Conservation (phyloP, 2,888 invertebrate genomes). For the Cremastinae sp. region DNA sequence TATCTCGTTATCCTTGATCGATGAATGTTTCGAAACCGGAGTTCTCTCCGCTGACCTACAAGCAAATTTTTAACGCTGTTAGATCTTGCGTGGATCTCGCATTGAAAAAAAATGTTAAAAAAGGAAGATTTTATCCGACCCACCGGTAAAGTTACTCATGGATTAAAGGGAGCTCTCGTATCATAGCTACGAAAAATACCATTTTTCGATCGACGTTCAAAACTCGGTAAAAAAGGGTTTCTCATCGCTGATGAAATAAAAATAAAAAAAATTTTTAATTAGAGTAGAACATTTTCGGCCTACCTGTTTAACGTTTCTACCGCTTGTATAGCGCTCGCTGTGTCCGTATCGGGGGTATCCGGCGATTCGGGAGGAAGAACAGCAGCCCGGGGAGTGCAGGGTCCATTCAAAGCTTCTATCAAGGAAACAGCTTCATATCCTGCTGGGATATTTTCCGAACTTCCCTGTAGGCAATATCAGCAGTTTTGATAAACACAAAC, state of each 20-base stretch:
- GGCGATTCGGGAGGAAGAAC: conserved; percentile 80
- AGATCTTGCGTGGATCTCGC: background rate
- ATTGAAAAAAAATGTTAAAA: background rate
- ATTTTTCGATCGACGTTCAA: conserved; percentile 6
- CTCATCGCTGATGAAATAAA: background rate
- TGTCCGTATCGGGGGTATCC: conserved; percentile 85
- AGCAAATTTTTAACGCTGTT: conserved; percentile 1
- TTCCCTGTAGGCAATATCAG: conserved; percentile 81
- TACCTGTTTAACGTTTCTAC: conserved; percentile 86
- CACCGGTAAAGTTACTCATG: conserved; percentile 30
- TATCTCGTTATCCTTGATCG: conserved; percentile 74
- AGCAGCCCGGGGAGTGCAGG: conserved; percentile 83
- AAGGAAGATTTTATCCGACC: conserved; percentile 1
- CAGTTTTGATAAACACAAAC: background rate
- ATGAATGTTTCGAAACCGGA: conserved; percentile 74
- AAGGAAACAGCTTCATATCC: conserved; percentile 97
- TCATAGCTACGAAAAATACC: background rate
- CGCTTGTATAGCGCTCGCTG: conserved; percentile 83
- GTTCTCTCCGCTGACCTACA: conserved; percentile 75
- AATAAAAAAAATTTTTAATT: conserved; percentile 12
- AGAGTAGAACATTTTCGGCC: background rate
- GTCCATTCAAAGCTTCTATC: conserved; percentile 97
- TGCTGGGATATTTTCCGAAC: conserved; percentile 92
- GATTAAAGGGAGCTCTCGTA: conserved; percentile 20
- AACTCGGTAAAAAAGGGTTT: background rate